Evolutionary conservation across 2,113 vertebrate genomes (phyloP).

Genomic region (Solenodon paradoxus): DNA sequence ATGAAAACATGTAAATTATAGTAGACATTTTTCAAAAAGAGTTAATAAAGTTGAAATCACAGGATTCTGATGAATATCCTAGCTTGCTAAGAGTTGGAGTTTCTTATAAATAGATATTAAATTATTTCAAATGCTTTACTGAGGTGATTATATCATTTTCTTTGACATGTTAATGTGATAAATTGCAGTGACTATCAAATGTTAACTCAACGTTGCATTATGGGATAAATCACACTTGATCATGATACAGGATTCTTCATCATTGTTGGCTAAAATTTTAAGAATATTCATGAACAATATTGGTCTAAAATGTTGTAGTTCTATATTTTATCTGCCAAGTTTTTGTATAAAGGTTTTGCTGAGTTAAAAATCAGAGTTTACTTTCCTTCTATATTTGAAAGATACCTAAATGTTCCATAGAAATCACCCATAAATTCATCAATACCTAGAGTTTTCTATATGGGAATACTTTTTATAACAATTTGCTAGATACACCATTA

Average conservation of each 20-base stretch:
- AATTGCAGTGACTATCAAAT: neutral
- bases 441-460: neutral
- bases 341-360: neutral
- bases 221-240: neutral
- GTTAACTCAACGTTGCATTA: neutral
- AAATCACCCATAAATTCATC: neutral
- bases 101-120: neutral
- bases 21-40: neutral
- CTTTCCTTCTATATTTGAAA: neutral
- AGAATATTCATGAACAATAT: neutral
- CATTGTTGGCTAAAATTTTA: neutral
- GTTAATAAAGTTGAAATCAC: too few species aligned
- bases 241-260: too few species aligned
- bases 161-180: neutral
- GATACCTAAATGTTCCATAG: neutral
- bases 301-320: neutral
- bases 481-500: neutral
- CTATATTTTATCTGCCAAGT: neutral
- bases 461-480: neutral
- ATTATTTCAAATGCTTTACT: neutral
- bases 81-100: neutral
- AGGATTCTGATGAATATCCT: neutral
- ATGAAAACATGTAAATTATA: neutral
- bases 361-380: neutral
- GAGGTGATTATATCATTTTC: neutral